phyloP scores from a whole-genome alignment of 2,113 vertebrate genomes.

The Oryzias woworae region DNA sequence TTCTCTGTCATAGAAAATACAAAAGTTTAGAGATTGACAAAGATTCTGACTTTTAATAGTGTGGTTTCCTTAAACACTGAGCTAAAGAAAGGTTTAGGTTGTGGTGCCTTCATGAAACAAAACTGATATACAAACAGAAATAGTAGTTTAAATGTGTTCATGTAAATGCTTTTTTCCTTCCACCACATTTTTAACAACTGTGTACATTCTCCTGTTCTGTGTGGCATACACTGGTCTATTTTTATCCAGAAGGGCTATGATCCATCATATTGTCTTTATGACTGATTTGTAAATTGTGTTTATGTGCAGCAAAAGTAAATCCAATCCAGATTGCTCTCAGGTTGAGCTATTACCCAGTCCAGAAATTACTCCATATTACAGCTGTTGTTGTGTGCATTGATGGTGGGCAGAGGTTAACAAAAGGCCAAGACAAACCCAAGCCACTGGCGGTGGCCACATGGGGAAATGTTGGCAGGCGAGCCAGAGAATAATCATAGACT shows the following conservation, averaged over 20 bases:
- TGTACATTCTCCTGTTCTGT: not conserved
- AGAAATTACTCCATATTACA: conserved; percentile 50
- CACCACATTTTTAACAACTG: not conserved
- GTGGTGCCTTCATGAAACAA: not conserved
- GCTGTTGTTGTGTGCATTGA: conserved; percentile 53
- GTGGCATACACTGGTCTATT: not conserved
- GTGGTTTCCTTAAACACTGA: too few relatives aligned
- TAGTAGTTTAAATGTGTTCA: too few relatives aligned
- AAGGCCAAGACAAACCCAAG: conserved; percentile 64
- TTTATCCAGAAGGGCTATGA: not conserved
- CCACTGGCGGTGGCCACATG: conserved; percentile 72
- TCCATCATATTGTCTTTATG: too few relatives aligned
- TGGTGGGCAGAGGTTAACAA: conserved; percentile 68
- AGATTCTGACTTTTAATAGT: too few relatives aligned
- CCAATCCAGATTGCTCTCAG: conserved; percentile 28
- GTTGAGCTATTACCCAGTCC: conserved; percentile 27
- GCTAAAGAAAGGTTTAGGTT: not conserved
- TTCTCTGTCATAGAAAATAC: too few relatives aligned
- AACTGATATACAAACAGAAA: too few relatives aligned
- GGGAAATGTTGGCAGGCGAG: conserved; percentile 88
- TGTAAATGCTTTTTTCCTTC: not conserved
- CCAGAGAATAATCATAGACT: conserved; percentile 95
- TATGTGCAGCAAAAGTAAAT: conserved; percentile 25
- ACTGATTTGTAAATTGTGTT: conserved; percentile 21
- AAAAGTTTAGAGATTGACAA: too few relatives aligned